Evolutionary conservation across 2,888 invertebrate species (phyloP).

Genomic region (Glaucopsyche alexis): DNA sequence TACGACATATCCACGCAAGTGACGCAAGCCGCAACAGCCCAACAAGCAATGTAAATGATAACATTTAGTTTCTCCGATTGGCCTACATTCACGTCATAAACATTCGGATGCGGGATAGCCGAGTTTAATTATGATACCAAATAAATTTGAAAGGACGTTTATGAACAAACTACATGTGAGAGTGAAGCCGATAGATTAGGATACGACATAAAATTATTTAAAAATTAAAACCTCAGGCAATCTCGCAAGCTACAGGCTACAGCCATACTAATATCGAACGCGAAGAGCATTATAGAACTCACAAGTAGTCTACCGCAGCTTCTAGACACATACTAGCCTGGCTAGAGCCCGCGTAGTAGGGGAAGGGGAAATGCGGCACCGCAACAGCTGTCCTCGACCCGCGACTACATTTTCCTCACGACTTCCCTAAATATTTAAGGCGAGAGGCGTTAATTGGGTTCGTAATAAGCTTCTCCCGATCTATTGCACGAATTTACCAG

Average conservation of each 20-base stretch:
- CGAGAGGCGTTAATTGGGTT: not conserved
- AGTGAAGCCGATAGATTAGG: not conserved
- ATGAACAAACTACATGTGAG: not conserved
- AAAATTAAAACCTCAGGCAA: not conserved
- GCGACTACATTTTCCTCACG: not conserved
- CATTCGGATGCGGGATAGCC: slow-evolving; percentile 24
- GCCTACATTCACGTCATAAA: slow-evolving; percentile 33
- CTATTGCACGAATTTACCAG: not conserved
- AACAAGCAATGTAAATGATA: slow-evolving; percentile 1
- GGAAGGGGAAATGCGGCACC: slow-evolving; percentile 3
- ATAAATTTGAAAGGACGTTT: not conserved
- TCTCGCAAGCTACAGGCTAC: not conserved
- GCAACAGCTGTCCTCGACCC: slow-evolving; percentile 21
- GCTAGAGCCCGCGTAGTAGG: not conserved
- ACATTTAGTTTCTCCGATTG: slow-evolving; percentile 35
- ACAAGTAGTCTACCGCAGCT: not conserved
- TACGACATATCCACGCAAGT: too few species aligned
- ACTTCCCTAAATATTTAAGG: not conserved
- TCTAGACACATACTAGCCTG: slow-evolving; percentile 4
- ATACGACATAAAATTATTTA: not conserved
- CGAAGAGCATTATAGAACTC: not conserved
- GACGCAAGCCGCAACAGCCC: too few species aligned
- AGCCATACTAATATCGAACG: not conserved
- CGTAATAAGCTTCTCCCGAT: not conserved
- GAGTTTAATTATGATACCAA: not conserved